Percentiles rank a stretch among this genome's conserved stretches.
These are phyloP conservation scores for Idaea biselata DNA, from an alignment of 2,888 invertebrate species.

Conservation along the genomic window DNA sequence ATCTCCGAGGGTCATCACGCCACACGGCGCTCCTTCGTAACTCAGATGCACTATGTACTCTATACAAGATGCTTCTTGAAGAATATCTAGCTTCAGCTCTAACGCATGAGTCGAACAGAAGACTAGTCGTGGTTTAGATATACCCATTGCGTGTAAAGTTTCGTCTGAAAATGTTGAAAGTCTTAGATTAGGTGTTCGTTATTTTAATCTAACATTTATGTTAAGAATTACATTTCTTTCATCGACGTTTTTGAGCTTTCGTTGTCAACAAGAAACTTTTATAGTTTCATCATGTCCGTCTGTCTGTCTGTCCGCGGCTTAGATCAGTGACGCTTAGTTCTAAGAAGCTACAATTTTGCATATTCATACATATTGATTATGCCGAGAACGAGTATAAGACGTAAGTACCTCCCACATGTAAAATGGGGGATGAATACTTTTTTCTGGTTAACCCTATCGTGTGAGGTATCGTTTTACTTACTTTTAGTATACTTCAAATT, in stretches of 20 bases:
- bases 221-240: not conserved
- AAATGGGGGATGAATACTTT: too few relatives aligned
- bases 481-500: conserved; percentile 8
- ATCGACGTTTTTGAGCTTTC: not conserved
- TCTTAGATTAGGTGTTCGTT: not conserved
- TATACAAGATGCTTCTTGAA: not conserved
- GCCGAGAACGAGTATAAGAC: too few relatives aligned
- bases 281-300: too few relatives aligned
- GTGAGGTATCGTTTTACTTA: too few relatives aligned
- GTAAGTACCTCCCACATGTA: too few relatives aligned
- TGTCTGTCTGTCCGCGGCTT: too few relatives aligned
- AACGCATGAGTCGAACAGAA: not conserved
- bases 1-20: not conserved
- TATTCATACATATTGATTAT: too few relatives aligned
- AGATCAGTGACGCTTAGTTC: too few relatives aligned
- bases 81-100: not conserved
- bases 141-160: conserved; percentile 4
- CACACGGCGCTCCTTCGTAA: not conserved
- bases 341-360: too few relatives aligned
- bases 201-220: not conserved
- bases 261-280: too few relatives aligned
- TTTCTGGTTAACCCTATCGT: too few relatives aligned
- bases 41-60: not conserved
- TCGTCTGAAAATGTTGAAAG: not conserved
- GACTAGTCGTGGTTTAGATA: conserved; percentile 20